A percentile compares a stretch with the other conserved stretches of the same genome.
Conservation (phyloP, 2,797 vertebrate genomes). For the Graptemys geographica region DNA sequence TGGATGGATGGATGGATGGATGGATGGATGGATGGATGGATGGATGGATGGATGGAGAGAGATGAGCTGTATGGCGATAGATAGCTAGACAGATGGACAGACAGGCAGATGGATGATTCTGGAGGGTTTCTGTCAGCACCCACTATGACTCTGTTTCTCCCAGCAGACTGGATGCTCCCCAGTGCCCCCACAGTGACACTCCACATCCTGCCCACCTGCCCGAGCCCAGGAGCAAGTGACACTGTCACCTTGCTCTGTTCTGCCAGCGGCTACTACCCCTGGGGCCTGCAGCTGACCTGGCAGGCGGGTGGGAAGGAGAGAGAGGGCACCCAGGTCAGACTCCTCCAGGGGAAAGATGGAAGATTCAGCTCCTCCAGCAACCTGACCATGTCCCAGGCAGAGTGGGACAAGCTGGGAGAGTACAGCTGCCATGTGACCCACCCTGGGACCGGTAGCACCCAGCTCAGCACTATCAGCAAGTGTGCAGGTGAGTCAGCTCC, state of each 20-base stretch:
- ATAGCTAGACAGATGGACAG: not conserved
- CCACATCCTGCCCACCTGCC: not conserved
- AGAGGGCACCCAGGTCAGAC: not conserved
- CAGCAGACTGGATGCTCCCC: not conserved
- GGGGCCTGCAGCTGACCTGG: not conserved
- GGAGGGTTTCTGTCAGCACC: not conserved
- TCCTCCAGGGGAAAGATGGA: not conserved
- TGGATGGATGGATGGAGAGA: not conserved
- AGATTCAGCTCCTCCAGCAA: not conserved
- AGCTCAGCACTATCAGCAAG: not conserved
- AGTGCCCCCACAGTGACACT: not conserved
- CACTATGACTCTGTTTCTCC: not conserved
- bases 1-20: not conserved
- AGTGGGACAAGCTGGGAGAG: not conserved
- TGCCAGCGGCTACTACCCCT: not conserved
- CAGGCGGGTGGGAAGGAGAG: not conserved
- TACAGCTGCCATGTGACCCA: constrained; percentile 20
- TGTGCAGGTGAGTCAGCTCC: not conserved
- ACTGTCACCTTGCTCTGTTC: not conserved
- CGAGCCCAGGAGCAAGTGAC: not conserved
- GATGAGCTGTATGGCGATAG: not conserved
- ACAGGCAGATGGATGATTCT: not conserved
- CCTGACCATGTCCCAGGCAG: not conserved
- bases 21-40: not conserved
- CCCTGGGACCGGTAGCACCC: not conserved